Evolutionary conservation across 2,113 vertebrate genomes (phyloP).

Genomic region (Rousettus leschenaultii): DNA sequence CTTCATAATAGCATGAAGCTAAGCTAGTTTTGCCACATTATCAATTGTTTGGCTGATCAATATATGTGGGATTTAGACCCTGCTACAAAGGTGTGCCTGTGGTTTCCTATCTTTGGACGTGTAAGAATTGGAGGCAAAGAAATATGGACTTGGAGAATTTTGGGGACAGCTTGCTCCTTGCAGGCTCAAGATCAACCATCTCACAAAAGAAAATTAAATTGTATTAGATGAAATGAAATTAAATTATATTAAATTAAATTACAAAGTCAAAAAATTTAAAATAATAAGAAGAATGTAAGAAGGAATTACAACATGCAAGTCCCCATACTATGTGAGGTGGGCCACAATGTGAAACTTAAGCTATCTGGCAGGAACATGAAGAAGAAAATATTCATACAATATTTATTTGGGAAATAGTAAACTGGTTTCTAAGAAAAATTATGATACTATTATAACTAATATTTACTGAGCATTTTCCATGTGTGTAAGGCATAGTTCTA

Average conservation of each 20-base stretch:
- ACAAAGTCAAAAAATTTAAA: background rate
- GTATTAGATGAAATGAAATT: background rate
- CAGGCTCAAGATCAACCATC: background rate
- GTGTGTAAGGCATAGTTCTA: background rate
- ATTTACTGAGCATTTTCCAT: background rate
- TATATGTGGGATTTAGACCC: background rate
- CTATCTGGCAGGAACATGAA: background rate
- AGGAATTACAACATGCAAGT: background rate
- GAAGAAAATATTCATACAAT: background rate
- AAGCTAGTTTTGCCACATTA: slow-evolving; percentile 8
- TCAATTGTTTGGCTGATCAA: background rate
- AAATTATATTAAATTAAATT: no score
- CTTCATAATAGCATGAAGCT: background rate
- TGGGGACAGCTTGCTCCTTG: background rate
- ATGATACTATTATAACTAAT: background rate
- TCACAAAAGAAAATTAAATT: background rate
- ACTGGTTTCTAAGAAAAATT: background rate
- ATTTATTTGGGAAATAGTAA: background rate
- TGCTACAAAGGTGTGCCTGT: background rate
- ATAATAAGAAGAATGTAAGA: background rate
- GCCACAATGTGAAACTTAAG: background rate
- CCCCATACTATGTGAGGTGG: background rate
- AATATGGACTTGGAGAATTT: background rate
- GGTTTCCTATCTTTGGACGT: background rate
- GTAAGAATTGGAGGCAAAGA: background rate